phyloP scores from a whole-genome alignment of 2,113 vertebrate species.

The Podarcis raffonei region DNA sequence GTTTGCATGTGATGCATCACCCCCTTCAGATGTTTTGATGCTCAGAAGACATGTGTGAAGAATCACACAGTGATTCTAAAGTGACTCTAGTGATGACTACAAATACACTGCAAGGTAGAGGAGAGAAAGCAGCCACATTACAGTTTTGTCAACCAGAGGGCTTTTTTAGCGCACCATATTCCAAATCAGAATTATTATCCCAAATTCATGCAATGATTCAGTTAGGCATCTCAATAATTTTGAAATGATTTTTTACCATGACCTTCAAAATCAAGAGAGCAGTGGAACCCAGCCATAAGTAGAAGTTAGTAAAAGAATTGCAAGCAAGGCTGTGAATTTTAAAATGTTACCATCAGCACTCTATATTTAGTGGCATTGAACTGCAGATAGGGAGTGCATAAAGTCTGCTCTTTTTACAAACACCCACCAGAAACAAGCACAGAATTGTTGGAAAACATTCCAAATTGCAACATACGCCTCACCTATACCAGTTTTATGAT shows the following conservation, averaged over 20 bases:
- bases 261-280: neutral
- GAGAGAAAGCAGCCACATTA: neutral
- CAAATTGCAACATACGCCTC: neutral
- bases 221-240: no score
- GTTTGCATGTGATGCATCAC: neutral
- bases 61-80: neutral
- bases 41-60: neutral
- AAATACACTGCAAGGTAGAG: neutral
- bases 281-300: neutral
- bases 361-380: neutral
- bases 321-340: conserved; percentile 13
- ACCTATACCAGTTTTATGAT: neutral
- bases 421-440: neutral
- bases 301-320: neutral
- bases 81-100: neutral
- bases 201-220: neutral
- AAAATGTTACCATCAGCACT: neutral
- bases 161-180: neutral
- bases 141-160: neutral
- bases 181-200: neutral
- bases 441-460: neutral
- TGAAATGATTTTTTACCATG: neutral
- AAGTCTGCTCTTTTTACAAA: neutral
- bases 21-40: neutral
- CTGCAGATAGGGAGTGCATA: neutral